Evolutionary conservation across 2,113 vertebrate genomes (phyloP).

Genomic region (Peromyscus leucopus): DNA sequence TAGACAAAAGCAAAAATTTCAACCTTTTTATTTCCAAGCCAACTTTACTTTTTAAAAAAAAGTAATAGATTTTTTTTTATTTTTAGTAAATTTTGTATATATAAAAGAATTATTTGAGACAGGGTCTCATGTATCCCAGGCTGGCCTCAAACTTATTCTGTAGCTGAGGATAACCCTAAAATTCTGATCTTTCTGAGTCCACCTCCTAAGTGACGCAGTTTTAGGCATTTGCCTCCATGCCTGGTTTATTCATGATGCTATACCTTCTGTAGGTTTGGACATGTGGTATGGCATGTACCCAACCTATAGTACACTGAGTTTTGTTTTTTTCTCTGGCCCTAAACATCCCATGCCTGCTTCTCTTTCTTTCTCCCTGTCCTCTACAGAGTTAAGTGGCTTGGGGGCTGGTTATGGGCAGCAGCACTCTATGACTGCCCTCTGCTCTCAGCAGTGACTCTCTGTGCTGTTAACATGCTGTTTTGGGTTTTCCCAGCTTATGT

Average conservation of each 20-base stretch:
- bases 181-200: neutral
- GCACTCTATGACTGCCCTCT: neutral
- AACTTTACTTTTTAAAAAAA: neutral
- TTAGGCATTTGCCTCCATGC: neutral
- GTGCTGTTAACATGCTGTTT: neutral
- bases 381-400: neutral
- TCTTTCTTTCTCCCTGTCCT: neutral
- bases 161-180: neutral
- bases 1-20: neutral
- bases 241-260: neutral
- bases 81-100: neutral
- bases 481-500: neutral
- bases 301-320: neutral
- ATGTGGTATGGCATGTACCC: neutral
- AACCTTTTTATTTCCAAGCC: constrained; percentile 4
- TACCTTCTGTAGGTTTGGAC: neutral
- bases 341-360: neutral
- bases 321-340: neutral
- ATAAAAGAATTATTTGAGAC: neutral
- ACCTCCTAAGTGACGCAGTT: neutral
- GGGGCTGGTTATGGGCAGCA: neutral
- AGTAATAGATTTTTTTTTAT: neutral
- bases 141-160: neutral
- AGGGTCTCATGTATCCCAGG: neutral
- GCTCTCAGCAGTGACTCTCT: neutral